phyloP scores from a whole-genome alignment of 2,113 vertebrate species.

The Dolichallabes microphthalmus region DNA sequence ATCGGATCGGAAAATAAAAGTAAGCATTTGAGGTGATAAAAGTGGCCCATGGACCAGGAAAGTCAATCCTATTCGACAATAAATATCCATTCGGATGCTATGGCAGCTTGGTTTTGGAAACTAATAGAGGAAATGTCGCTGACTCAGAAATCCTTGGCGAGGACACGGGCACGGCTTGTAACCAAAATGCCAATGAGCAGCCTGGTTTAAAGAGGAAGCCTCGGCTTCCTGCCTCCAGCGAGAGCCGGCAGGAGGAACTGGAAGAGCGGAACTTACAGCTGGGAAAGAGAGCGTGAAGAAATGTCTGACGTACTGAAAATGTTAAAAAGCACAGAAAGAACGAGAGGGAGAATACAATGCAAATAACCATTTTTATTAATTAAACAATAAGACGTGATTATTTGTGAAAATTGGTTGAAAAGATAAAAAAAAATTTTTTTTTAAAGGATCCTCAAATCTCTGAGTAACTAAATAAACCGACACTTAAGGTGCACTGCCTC shows the following conservation, averaged over 20 bases:
- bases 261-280: conserved; percentile 36
- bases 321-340: not conserved
- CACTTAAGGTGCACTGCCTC: not conserved
- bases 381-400: not conserved
- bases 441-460: not conserved
- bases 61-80: not conserved
- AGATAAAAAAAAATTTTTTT: not conserved
- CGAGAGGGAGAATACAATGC: not conserved
- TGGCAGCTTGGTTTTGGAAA: conserved; percentile 49
- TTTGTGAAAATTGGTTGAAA: not conserved
- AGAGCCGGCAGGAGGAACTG: conserved; percentile 13
- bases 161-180: conserved; percentile 25
- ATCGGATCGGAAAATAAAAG: not conserved
- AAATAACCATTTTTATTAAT: not conserved
- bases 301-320: not conserved
- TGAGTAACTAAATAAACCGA: not conserved
- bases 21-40: not conserved
- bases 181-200: conserved; percentile 31
- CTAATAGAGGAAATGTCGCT: conserved; percentile 29
- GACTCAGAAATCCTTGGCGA: conserved; percentile 53
- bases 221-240: conserved; percentile 47
- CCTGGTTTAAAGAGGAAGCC: conserved; percentile 51
- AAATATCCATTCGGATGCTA: conserved; percentile 13
- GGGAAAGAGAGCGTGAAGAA: not conserved
- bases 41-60: not conserved